A percentile compares a stretch with the other conserved stretches of the same genome.
phyloP scores from a whole-genome alignment of 2,113 vertebrate genomes.

The Muntiacus muntjak region DNA sequence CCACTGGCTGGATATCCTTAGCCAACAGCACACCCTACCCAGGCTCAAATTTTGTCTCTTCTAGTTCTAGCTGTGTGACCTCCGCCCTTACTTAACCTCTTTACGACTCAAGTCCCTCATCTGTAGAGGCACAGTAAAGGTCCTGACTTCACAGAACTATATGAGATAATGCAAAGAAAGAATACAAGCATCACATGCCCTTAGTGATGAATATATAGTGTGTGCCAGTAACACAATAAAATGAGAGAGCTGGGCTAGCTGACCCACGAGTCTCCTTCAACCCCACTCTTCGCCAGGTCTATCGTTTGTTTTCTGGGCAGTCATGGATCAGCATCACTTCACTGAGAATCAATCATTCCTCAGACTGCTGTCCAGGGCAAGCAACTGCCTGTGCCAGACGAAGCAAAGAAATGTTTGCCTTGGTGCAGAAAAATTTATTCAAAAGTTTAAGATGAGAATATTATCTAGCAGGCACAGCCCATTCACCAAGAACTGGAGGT shows the following conservation, averaged over 20 bases:
- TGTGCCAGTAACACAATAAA: background rate
- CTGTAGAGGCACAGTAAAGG: background rate
- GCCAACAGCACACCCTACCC: background rate
- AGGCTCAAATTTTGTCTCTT: background rate
- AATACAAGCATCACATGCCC: background rate
- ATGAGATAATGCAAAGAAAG: background rate
- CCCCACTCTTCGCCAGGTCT: background rate
- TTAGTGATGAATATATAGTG: background rate
- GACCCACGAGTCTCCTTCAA: background rate
- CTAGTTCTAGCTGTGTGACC: background rate
- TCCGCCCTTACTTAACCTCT: background rate
- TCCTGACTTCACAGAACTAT: background rate
- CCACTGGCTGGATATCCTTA: background rate
- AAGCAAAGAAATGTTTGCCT: background rate
- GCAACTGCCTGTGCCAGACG: background rate
- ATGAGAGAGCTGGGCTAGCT: background rate
- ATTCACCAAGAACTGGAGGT: background rate
- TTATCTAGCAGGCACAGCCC: background rate
- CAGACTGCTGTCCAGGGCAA: background rate
- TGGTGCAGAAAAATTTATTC: background rate
- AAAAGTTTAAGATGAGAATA: background rate
- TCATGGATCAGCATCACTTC: background rate
- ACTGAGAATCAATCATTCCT: background rate
- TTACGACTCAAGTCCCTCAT: background rate
- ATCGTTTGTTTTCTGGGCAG: background rate